Percentiles rank a stretch among this genome's conserved stretches.
Conservation (phyloP, 2,888 invertebrate species). For the Spodoptera picta region DNA sequence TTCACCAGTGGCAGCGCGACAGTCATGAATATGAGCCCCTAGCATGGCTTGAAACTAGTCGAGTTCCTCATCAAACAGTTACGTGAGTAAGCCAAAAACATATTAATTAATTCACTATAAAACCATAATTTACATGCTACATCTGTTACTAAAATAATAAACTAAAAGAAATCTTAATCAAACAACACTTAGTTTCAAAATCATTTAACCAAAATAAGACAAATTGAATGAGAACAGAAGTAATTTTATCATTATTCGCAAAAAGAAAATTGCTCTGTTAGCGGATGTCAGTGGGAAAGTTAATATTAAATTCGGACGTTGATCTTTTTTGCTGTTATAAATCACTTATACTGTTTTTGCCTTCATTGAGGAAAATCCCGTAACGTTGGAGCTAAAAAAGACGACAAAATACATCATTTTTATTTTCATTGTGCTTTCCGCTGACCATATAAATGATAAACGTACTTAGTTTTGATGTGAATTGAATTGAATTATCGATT, state of each 20-base stretch:
- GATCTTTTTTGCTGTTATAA: conserved; percentile 45
- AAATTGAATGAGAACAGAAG: not conserved
- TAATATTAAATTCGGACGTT: conserved; percentile 41
- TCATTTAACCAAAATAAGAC: not conserved
- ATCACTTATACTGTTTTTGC: conserved; percentile 41
- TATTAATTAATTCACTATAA: too few species aligned
- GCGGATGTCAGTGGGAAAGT: conserved; percentile 27
- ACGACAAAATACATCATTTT: conserved; percentile 29
- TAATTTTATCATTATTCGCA: conserved; percentile 19
- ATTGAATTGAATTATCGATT: too few species aligned
- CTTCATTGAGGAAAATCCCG: conserved; percentile 38
- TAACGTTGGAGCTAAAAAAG: conserved; percentile 12
- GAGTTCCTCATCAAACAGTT: too few species aligned
- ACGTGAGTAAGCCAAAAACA: too few species aligned
- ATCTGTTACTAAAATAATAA: too few species aligned
- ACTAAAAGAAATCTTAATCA: too few species aligned
- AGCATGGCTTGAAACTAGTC: too few species aligned
- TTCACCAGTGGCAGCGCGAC: too few species aligned
- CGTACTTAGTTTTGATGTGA: too few species aligned
- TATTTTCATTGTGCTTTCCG: conserved; percentile 11
- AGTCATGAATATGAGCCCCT: too few species aligned
- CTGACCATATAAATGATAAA: too few species aligned
- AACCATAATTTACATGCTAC: not conserved
- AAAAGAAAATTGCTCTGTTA: conserved; percentile 14
- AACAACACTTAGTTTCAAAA: too few species aligned